A percentile compares a stretch with the other conserved stretches of the same genome.
Evolutionary conservation across 2,888 invertebrate genomes (phyloP).

Genomic region (Rhimphoctona megacephalus): DNA sequence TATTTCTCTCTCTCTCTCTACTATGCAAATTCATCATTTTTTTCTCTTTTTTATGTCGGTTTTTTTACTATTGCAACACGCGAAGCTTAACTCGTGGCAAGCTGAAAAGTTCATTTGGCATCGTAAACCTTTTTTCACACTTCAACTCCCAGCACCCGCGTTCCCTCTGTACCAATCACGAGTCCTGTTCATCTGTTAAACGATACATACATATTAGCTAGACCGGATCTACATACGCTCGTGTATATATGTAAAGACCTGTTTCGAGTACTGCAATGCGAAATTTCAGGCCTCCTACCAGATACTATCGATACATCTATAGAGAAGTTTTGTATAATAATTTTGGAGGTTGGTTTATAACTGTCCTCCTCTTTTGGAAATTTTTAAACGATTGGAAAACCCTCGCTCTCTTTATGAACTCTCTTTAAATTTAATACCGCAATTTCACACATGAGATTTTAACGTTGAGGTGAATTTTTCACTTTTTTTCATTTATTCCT

Average conservation of each 20-base stretch:
- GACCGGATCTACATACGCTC: background rate
- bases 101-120: conserved; percentile 44
- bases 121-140: conserved; percentile 19
- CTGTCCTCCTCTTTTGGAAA: background rate
- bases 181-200: conserved; percentile 25
- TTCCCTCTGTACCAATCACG: conserved; percentile 32
- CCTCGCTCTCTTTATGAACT: background rate
- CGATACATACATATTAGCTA: conserved; percentile 1
- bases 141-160: background rate
- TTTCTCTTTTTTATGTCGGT: background rate
- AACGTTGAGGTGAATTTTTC: background rate
- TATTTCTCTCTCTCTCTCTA: background rate
- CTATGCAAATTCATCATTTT: conserved; percentile 27
- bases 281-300: conserved; percentile 39
- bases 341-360: background rate
- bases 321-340: background rate
- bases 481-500: background rate
- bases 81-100: background rate
- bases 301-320: background rate
- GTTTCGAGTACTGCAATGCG: conserved; percentile 57
- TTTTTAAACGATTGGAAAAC: background rate
- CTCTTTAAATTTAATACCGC: background rate
- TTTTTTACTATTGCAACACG: conserved; percentile 6
- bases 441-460: background rate
- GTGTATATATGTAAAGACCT: background rate